Base-by-base conservation (phyloP, 2,888 invertebrate genomes). In the Philereme transversata region DNA sequence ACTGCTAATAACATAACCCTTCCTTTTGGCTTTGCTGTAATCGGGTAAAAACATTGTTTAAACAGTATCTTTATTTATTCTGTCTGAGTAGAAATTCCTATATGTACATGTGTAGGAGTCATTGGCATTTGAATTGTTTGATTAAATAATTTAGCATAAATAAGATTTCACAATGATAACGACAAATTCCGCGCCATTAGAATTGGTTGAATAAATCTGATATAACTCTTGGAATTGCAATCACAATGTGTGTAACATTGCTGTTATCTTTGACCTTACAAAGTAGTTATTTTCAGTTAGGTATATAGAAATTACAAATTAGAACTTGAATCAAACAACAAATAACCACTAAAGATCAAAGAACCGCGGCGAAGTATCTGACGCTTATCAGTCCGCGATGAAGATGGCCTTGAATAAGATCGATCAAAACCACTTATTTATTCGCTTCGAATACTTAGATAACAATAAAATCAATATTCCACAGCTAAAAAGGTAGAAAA, bases 401-500 rank as follows among this genome's bases (percentile, higher is more conserved):
- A 4, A 10, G 33, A 56, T 22, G 44, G 11, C 56, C 56, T 50
- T 56, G 56, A 36, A 22, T 55, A 22, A 7, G 7, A 48, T 36
- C 44, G 44, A 50, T 56, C 49, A 36, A 55, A 55, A 43, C 48
- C 11, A 49, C 49, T 44, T 44, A 49, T 22, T 22, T 56, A 56
- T 49, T 11, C 56, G 43, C 43, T 10, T 44, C 56, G 22, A 48
- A 55, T 56, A 56, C 36, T 56, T 44, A 41, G 4, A 7, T 44
- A 9, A 9, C 22, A 49, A 36, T 38, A 36, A 54, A 59, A 45
- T 53, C 50, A 22, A 48, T 51, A 48, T 48, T 48, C 36, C 9
- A 36, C 60, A 90, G 91, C 76, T 47, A 90, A 88, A 70, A 90
- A 87, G 68, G 61, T 63, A 0, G 90, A 90, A 55, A 92, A 89